Evolutionary conservation across 1,140 invertebrate genomes (phyloP).

Genomic region (Achatina immaculata): DNA sequence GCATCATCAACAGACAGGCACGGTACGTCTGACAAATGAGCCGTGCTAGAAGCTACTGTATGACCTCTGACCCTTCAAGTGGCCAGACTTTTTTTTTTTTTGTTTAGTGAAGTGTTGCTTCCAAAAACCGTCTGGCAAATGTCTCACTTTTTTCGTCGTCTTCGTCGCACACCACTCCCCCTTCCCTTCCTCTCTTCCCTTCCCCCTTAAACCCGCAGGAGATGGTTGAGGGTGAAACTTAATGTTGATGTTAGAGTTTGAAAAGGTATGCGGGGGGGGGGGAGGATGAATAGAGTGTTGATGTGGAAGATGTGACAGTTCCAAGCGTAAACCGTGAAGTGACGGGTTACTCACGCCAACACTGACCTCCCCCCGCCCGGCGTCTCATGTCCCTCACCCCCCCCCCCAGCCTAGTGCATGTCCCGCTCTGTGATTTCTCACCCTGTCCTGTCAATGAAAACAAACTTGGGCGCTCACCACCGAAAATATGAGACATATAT

Average conservation of each 20-base stretch:
- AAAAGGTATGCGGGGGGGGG: background rate
- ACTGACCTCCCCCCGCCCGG: background rate
- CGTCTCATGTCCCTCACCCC: background rate
- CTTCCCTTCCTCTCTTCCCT: too few species aligned
- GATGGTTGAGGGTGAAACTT: background rate
- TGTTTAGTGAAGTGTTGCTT: conserved; percentile 1
- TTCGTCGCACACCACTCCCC: too few species aligned
- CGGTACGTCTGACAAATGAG: background rate
- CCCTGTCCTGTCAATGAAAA: background rate
- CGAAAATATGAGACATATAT: background rate
- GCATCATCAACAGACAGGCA: background rate
- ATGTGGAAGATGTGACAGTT: background rate
- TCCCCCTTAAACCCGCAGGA: background rate
- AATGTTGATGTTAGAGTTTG: too few species aligned
- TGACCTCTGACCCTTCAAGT: background rate
- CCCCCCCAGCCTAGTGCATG: background rate
- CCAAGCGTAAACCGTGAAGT: conserved; percentile 4
- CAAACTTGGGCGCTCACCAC: background rate
- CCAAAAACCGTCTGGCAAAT: background rate
- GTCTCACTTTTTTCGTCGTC: background rate
- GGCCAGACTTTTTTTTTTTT: background rate
- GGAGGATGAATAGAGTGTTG: too few species aligned
- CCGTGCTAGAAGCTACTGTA: background rate
- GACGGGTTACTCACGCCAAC: conserved; percentile 11
- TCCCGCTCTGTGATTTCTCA: background rate